Percentiles rank a stretch among this genome's conserved stretches.
phyloP scores from a whole-genome alignment of 2,113 vertebrate genomes.

The Nicator chloris region DNA sequence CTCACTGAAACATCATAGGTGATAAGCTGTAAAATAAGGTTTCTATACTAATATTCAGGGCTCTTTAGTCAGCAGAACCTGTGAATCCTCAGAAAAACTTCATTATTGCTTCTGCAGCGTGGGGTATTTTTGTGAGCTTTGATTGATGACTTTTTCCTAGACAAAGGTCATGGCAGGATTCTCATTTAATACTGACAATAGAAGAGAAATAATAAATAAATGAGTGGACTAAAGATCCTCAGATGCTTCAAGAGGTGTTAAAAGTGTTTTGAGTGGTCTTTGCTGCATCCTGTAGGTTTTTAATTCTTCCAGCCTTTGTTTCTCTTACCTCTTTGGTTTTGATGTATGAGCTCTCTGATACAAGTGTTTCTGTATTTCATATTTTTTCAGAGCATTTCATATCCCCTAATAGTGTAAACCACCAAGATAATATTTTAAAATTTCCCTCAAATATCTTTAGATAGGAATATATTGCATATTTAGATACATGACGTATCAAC shows the following conservation, averaged over 20 bases:
- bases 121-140: not conserved
- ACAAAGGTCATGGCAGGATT: not conserved
- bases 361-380: accelerated
- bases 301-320: not conserved
- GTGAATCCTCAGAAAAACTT: not conserved
- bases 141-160: not conserved
- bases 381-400: not conserved
- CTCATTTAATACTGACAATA: not conserved
- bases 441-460: not conserved
- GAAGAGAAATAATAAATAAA: not conserved
- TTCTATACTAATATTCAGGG: not conserved
- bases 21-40: not conserved
- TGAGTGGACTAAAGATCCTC: not conserved
- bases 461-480: not conserved
- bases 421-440: not conserved
- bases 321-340: not conserved
- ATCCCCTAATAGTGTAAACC: not conserved
- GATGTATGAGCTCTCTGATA: not conserved
- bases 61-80: not conserved
- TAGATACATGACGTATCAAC: not conserved
- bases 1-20: not conserved
- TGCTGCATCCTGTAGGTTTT: not conserved
- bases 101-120: not conserved
- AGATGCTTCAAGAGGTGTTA: not conserved
- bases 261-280: not conserved